Percentiles rank a stretch among this genome's conserved stretches.
phyloP scores from a whole-genome alignment of 2,113 vertebrate genomes.

The Nesoenas mayeri region DNA sequence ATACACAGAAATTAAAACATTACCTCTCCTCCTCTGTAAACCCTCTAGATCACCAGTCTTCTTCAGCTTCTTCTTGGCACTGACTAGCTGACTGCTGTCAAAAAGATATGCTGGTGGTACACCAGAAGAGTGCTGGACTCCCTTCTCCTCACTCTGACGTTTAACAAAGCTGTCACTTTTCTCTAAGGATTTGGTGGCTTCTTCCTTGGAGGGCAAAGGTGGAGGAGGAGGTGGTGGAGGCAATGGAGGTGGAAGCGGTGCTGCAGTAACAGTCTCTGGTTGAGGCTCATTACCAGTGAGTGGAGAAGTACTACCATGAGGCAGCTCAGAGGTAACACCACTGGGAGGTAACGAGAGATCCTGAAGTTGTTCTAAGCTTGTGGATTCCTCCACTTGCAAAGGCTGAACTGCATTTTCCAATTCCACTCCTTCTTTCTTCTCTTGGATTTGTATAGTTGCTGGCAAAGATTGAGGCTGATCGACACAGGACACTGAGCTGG shows the following conservation, averaged over 20 bases:
- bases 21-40: slow-evolving; percentile 92
- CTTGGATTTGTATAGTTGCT: slow-evolving; percentile 76
- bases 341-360: slow-evolving; percentile 75
- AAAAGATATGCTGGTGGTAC: slow-evolving; percentile 85
- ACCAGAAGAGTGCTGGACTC: slow-evolving; percentile 65
- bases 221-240: slow-evolving; percentile 65
- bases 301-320: slow-evolving; percentile 59
- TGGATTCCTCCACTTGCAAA: slow-evolving; percentile 54
- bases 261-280: slow-evolving; percentile 56
- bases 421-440: slow-evolving; percentile 56
- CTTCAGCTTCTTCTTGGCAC: slow-evolving; percentile 91
- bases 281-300: slow-evolving; percentile 61
- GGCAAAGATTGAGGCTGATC: slow-evolving; percentile 76
- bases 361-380: slow-evolving; percentile 70
- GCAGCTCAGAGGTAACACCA: slow-evolving; percentile 66
- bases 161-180: slow-evolving; percentile 53
- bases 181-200: slow-evolving; percentile 58
- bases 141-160: slow-evolving; percentile 70
- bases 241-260: slow-evolving; percentile 60
- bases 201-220: slow-evolving; percentile 74
- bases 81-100: slow-evolving; percentile 93
- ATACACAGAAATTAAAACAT: background rate
- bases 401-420: slow-evolving; percentile 54
- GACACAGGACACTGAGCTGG: background rate
- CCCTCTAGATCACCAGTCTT: slow-evolving; percentile 88